These are phyloP conservation scores for Microtus ochrogaster DNA, from an alignment of 2,113 vertebrate species.

Conservation along the genomic window DNA sequence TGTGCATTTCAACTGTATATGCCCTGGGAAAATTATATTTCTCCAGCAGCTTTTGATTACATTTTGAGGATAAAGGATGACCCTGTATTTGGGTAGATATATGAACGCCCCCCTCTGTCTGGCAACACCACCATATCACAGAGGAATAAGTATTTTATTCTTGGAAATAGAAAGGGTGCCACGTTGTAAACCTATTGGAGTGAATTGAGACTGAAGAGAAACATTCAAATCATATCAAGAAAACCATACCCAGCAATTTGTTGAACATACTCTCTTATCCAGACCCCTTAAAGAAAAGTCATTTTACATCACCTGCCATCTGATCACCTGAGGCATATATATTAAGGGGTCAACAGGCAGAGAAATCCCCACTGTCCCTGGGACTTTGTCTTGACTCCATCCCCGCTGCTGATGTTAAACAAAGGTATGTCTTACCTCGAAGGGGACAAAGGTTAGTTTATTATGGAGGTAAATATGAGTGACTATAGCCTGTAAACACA, in stretches of 20 bases:
- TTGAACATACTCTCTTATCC: background rate
- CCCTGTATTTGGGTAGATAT: background rate
- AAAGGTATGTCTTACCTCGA: background rate
- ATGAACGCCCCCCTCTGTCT: too few species aligned
- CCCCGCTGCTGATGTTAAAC: background rate
- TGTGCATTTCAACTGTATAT: background rate
- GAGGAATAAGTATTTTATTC: background rate
- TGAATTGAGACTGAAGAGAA: background rate
- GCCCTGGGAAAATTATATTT: background rate
- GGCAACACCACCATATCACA: background rate
- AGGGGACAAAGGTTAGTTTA: background rate
- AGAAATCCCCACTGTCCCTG: background rate
- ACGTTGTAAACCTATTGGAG: background rate
- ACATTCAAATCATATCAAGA: background rate
- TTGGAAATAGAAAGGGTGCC: background rate
- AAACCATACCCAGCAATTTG: background rate
- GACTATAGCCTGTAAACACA: background rate
- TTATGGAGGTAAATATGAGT: background rate
- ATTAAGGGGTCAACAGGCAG: too few species aligned
- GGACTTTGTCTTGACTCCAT: background rate
- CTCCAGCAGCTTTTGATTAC: background rate
- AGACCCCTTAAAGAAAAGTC: background rate
- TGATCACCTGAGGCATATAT: background rate
- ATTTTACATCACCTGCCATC: background rate
- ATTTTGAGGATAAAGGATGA: background rate